Evolutionary conservation across 1,140 invertebrate species (phyloP).

Genomic region (Mylabris phalerata): DNA sequence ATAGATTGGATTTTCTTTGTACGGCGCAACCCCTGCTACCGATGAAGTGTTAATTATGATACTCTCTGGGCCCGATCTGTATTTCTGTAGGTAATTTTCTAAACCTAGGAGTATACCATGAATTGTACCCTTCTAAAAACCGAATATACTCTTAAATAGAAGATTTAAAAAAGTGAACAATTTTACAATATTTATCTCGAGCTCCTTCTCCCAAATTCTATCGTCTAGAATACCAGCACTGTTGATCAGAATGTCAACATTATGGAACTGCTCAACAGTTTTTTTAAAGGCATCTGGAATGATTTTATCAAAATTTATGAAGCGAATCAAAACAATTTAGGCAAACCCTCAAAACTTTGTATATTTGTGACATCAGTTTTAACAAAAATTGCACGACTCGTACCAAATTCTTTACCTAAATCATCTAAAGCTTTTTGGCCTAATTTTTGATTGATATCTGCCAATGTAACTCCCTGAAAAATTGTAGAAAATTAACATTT

Average conservation of each 20-base stretch:
- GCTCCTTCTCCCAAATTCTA: constrained; percentile 43
- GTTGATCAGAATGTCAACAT: constrained; percentile 47
- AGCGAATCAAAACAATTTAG: neutral
- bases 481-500: too few relatives aligned
- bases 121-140: constrained; percentile 24
- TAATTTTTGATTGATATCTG: constrained; percentile 22
- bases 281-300: constrained; percentile 26
- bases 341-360: constrained; percentile 27
- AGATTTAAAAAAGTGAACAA: too few relatives aligned
- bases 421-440: constrained; percentile 24
- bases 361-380: constrained; percentile 7
- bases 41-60: constrained; percentile 30
- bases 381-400: constrained; percentile 23
- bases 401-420: constrained; percentile 28
- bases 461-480: constrained; percentile 23
- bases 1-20: constrained; percentile 24
- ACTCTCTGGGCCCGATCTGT: constrained; percentile 22
- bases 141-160: too few relatives aligned
- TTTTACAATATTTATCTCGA: constrained; percentile 46
- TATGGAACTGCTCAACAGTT: constrained; percentile 27
- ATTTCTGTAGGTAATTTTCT: constrained; percentile 29
- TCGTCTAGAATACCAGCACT: constrained; percentile 47
- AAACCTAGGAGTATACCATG: constrained; percentile 26
- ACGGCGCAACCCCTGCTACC: constrained; percentile 18
- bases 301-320: neutral